Percentiles rank a stretch among this genome's conserved stretches.
These are phyloP conservation scores for Agrotis puta DNA, from an alignment of 2,888 invertebrate genomes.

Conservation along the genomic window DNA sequence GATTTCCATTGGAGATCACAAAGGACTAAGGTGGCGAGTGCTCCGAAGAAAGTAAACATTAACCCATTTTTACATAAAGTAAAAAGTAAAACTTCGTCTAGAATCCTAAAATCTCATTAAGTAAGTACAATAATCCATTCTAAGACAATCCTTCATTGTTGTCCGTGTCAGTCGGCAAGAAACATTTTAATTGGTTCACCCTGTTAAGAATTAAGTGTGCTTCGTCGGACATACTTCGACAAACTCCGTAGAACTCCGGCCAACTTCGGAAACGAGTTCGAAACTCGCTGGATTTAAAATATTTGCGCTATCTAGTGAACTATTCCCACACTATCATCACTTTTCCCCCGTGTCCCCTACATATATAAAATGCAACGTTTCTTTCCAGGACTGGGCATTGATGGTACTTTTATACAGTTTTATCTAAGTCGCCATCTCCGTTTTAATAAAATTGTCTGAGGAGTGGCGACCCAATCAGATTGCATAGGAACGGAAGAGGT, in stretches of 20 bases:
- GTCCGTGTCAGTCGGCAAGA: constrained; percentile 46
- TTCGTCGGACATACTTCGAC: constrained; percentile 61
- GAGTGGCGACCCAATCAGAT: constrained; percentile 35
- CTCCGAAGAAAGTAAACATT: constrained; percentile 8
- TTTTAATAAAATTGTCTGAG: constrained; percentile 50
- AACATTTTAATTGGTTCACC: constrained; percentile 72
- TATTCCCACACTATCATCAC: constrained; percentile 59
- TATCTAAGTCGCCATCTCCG: constrained; percentile 54
- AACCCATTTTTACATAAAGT: constrained; percentile 19
- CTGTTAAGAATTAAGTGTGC: constrained; percentile 64
- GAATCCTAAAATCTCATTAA: not conserved
- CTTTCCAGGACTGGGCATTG: constrained; percentile 25
- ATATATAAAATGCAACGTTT: constrained; percentile 45
- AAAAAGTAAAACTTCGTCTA: not conserved
- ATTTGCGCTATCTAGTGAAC: constrained; percentile 64
- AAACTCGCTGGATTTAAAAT: constrained; percentile 67
- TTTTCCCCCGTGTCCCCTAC: constrained; percentile 34
- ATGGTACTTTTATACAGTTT: constrained; percentile 49
- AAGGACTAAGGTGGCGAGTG: constrained; percentile 22
- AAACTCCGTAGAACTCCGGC: constrained; percentile 60
- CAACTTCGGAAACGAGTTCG: constrained; percentile 65
- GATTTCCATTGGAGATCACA: constrained; percentile 41
- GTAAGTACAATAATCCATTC: constrained; percentile 31
- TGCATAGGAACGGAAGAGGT: constrained; percentile 33
- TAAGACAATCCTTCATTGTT: constrained; percentile 43